Base-by-base conservation (phyloP, 64 coral and sea anemone species). In the Stylophora pistillata region DNA sequence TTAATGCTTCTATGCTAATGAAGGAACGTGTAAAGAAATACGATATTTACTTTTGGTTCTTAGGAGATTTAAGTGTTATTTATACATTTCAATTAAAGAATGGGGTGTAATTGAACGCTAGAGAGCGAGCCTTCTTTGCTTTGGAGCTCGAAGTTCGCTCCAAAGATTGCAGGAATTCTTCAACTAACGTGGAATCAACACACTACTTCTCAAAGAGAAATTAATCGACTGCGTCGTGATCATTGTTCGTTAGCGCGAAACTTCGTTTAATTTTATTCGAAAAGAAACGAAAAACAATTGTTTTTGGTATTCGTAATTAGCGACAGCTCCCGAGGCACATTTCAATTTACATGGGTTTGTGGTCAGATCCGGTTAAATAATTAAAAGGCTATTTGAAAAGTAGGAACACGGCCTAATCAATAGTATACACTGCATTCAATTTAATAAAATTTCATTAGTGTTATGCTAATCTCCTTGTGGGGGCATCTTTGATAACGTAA, bases 381-480 rank as follows among this genome's bases (percentile, higher is more conserved):
- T 95, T 95, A 92, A 95, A 95, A 92, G 72, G 89, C 89, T 82
- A 91, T 95, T 95, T 91, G 89, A 91, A 91, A 95, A 91, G 86
- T 70, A 91, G 94, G 78, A 87, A 64, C 85, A 59, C 82, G 73
- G 79, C 85, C 94, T 95, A 95, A 95, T 95, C 94, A 95, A 91
- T 91, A 95, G 77, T 85, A 88, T 82, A 91, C 94, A 89, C 74
- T 88, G 89, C 86, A 95, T 91, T 95, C 89, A 95, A 88, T 95
- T 95, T 95, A 95, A 95, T 95, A 91, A 91, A 95, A 91, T 91
- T 95, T 95, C 78, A 95, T 95, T 95, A 95, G 87, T 82, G 74
- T 95, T 95, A 95, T 95, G 94, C 78, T 95, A 95, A 95, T 95
- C 89, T 82, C 70, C 63, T 91, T 83, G 86, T 74, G 86, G 87